phyloP scores from a whole-genome alignment of 2,113 vertebrate species.

The Sminthopsis crassicaudata region DNA sequence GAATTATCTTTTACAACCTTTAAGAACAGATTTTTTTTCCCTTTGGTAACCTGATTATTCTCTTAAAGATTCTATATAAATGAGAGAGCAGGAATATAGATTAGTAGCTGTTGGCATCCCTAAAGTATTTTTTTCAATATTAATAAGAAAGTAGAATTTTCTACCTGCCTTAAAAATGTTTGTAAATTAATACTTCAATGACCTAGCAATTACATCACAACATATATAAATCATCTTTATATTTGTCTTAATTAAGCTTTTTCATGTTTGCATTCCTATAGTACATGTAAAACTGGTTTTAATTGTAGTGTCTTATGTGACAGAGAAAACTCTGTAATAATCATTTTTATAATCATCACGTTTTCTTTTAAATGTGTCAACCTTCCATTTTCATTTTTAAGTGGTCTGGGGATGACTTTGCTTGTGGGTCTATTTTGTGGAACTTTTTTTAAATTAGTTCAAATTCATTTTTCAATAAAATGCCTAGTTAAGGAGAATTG shows the following conservation, averaged over 20 bases:
- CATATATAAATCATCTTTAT: background rate
- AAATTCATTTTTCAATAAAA: background rate
- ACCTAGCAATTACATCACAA: background rate
- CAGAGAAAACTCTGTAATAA: background rate
- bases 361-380: background rate
- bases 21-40: background rate
- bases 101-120: background rate
- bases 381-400: background rate
- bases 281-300: background rate
- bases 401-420: background rate
- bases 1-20: background rate
- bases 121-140: background rate
- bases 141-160: background rate
- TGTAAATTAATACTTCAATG: background rate
- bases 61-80: background rate
- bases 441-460: background rate
- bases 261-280: background rate
- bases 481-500: background rate
- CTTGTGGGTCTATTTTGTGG: background rate
- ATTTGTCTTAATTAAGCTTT: background rate
- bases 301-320: background rate
- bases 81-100: background rate
- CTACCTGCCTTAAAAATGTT: background rate
- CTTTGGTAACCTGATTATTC: background rate
- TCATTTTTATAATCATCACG: background rate